Evolutionary conservation across 2,888 invertebrate species (phyloP).

Genomic region (Selenia dentaria): DNA sequence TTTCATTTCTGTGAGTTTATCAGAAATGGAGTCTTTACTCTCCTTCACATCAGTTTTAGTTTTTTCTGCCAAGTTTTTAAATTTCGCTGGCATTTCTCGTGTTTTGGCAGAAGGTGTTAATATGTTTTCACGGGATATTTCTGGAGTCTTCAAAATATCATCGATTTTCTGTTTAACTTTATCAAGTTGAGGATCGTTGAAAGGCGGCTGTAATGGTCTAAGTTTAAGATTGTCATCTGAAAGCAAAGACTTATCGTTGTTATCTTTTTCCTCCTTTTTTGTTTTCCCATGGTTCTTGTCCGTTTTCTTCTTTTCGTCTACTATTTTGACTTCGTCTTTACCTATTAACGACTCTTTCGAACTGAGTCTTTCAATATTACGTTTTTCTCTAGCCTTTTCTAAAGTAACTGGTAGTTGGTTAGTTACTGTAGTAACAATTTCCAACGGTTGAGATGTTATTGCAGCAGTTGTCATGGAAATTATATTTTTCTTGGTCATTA

Average conservation of each 20-base stretch:
- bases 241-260: constrained; percentile 39
- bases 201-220: constrained; percentile 71
- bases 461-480: constrained; percentile 85
- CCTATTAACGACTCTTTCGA: constrained; percentile 76
- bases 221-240: constrained; percentile 69
- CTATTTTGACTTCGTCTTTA: constrained; percentile 52
- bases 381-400: constrained; percentile 79
- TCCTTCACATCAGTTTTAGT: constrained; percentile 56
- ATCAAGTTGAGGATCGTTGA: constrained; percentile 78
- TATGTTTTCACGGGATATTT: constrained; percentile 76
- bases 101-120: constrained; percentile 53
- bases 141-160: constrained; percentile 74
- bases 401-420: constrained; percentile 78
- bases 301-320: constrained; percentile 36
- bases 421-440: constrained; percentile 81
- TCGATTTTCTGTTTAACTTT: constrained; percentile 77
- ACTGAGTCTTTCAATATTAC: constrained; percentile 72
- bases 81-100: constrained; percentile 43
- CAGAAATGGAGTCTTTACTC: constrained; percentile 50
- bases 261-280: constrained; percentile 16
- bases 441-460: constrained; percentile 82
- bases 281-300: constrained; percentile 31
- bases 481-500: constrained; percentile 77
- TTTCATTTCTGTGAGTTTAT: constrained; percentile 57
- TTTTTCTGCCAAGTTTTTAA: constrained; percentile 55